Percentiles rank a stretch among this genome's conserved stretches.
phyloP scores from a whole-genome alignment of 2,888 invertebrate species.

The Tachina fera region DNA sequence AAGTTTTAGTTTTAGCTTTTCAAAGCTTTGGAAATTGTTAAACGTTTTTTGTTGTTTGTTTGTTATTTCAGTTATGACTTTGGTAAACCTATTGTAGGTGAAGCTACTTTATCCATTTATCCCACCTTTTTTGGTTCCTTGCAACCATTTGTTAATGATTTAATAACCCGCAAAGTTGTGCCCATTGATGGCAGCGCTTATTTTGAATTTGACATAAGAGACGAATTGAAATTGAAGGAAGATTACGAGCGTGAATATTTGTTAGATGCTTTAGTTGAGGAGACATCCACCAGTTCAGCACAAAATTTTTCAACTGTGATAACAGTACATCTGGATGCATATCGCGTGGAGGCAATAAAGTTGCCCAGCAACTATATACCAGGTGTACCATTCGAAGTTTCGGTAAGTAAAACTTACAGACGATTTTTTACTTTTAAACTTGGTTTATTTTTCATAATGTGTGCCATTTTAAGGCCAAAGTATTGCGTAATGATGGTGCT shows the following conservation, averaged over 20 bases:
- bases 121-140: conserved; percentile 87
- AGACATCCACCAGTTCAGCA: conserved; percentile 91
- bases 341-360: conserved; percentile 90
- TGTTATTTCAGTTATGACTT: conserved; percentile 78
- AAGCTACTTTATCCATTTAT: conserved; percentile 92
- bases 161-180: conserved; percentile 88
- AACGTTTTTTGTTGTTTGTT: background rate
- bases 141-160: conserved; percentile 81
- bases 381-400: conserved; percentile 88
- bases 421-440: background rate
- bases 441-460: background rate
- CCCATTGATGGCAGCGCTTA: conserved; percentile 86
- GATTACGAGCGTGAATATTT: conserved; percentile 90
- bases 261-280: conserved; percentile 95
- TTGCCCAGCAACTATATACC: conserved; percentile 97
- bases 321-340: conserved; percentile 90
- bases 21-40: background rate
- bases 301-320: conserved; percentile 92
- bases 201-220: conserved; percentile 90
- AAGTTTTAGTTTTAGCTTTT: conserved; percentile 73
- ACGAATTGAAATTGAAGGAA: conserved; percentile 92
- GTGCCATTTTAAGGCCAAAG: conserved; percentile 85
- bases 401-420: conserved; percentile 73
- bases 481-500: conserved; percentile 88
- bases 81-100: conserved; percentile 94